Base-by-base conservation (phyloP, 37 sponge, comb jelly and placozoan species). In the Chondrosia reniformis region DNA sequence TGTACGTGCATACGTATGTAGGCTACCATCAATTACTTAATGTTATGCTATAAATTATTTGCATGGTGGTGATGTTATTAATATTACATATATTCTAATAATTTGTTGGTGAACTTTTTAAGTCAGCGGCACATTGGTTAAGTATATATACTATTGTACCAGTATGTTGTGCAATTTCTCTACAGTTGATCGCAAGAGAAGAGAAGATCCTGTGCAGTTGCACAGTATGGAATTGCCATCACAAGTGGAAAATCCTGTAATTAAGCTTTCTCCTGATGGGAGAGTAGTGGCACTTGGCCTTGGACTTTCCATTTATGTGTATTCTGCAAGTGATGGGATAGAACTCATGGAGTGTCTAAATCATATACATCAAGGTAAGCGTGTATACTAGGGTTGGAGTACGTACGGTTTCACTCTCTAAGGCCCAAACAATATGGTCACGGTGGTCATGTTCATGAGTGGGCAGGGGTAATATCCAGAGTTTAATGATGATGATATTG, bases 201-300 rank as follows among this genome's bases (percentile, higher is more conserved):
- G 75, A 27, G 93, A 94, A 72, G 85, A 81, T 46, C 85, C 95
- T 44, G 81, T 80, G 32, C 57, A 67, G 34, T 55, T 94, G 74
- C n/a, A 39, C 27, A 79, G 80, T 42, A 79, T 34, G 0, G 49
- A 79, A 7, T 49, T 87, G 8, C 83, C 83, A 0, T 25, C 75
- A 55, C 36, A 28, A 1, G 45, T 30, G 24, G n/a, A 36, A 10
- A 10, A 55, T 38, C 45, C 46, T 30, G 62, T 22, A 22, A 46
- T 76, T 5, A 65, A 31, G 4, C 36, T 93, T 19, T 85, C 95
- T 3, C 95, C 95, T 44, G 95, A 93, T 76, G 80, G 81, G 17
- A 72, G 67, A 25, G 84, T 86, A 31, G 84, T 83, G 32, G 95
- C 89, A 21, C 61, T 95, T 36, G 72, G 89, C 4, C 15, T 82